Evolutionary conservation across 2,888 invertebrate species (phyloP).

Genomic region (Pachliopta kotzebuea): DNA sequence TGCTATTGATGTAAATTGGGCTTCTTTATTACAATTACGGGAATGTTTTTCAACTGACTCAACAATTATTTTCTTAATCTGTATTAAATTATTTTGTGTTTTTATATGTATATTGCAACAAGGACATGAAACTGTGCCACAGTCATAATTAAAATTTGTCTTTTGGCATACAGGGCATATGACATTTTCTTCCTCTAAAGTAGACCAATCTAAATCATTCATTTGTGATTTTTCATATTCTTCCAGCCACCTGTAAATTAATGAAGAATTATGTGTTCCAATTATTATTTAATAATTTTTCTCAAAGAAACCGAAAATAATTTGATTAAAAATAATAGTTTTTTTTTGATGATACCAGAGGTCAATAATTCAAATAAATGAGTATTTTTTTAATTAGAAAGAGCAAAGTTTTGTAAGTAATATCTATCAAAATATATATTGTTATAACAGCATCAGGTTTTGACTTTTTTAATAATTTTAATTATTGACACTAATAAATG

Average conservation of each 20-base stretch:
- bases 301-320: not conserved
- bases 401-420: no score
- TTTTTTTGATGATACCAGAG: no score
- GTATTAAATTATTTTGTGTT: constrained; percentile 47
- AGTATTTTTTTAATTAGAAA: no score
- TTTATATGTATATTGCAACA: constrained; percentile 57
- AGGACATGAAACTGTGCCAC: constrained; percentile 47
- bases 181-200: constrained; percentile 56
- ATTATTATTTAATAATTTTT: not conserved
- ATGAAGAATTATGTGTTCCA: not conserved
- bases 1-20: constrained; percentile 54
- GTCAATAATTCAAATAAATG: no score
- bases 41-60: constrained; percentile 55
- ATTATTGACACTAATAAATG: no score
- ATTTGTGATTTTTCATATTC: constrained; percentile 67
- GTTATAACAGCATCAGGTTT: no score
- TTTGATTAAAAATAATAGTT: no score
- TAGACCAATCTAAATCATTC: constrained; percentile 63
- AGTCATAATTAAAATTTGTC: constrained; percentile 47
- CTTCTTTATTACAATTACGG: constrained; percentile 45
- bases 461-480: no score
- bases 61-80: constrained; percentile 52
- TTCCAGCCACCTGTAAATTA: constrained; percentile 55
- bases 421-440: no score
- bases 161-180: constrained; percentile 79